Conservation (phyloP, 2,888 invertebrate genomes). For the Altica lythri region DNA sequence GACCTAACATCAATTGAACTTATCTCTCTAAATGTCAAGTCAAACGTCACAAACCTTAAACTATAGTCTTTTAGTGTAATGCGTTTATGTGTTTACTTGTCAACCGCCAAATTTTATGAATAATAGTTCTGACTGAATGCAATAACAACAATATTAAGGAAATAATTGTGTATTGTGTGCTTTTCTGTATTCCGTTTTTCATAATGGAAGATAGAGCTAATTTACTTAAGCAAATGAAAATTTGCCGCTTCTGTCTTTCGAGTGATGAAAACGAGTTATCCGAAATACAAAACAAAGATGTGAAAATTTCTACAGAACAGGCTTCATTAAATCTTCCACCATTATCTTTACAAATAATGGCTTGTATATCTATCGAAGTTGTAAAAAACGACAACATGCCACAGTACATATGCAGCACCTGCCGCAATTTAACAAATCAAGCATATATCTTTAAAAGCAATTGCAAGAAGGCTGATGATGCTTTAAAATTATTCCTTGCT, state of each 20-base stretch:
- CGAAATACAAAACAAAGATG: slow-evolving; percentile 68
- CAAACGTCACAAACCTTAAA: too few relatives aligned
- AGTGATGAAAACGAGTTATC: slow-evolving; percentile 64
- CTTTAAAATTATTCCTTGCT: slow-evolving; percentile 69
- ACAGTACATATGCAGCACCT: slow-evolving; percentile 70
- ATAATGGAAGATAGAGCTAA: slow-evolving; percentile 43
- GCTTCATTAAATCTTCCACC: slow-evolving; percentile 66
- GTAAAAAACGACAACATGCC: slow-evolving; percentile 76
- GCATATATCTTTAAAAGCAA: slow-evolving; percentile 77
- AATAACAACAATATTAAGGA: too few relatives aligned
- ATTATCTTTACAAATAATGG: slow-evolving; percentile 75
- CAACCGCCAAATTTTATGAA: too few relatives aligned
- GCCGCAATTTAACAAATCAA: slow-evolving; percentile 69
- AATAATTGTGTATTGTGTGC: too few relatives aligned
- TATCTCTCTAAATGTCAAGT: too few relatives aligned
- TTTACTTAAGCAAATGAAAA: slow-evolving; percentile 63
- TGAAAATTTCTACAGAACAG: slow-evolving; percentile 55
- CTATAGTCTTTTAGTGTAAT: too few relatives aligned
- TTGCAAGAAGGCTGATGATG: slow-evolving; percentile 75
- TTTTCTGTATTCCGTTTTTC: too few relatives aligned
- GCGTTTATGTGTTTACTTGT: too few relatives aligned
- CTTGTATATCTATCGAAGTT: slow-evolving; percentile 77
- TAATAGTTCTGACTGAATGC: too few relatives aligned
- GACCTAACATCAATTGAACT: too few relatives aligned
- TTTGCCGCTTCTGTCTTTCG: slow-evolving; percentile 77